A percentile compares a stretch with the other conserved stretches of the same genome.
These are phyloP conservation scores for Rhinatrema bivittatum DNA, from an alignment of 2,797 vertebrate genomes.

Conservation along the genomic window DNA sequence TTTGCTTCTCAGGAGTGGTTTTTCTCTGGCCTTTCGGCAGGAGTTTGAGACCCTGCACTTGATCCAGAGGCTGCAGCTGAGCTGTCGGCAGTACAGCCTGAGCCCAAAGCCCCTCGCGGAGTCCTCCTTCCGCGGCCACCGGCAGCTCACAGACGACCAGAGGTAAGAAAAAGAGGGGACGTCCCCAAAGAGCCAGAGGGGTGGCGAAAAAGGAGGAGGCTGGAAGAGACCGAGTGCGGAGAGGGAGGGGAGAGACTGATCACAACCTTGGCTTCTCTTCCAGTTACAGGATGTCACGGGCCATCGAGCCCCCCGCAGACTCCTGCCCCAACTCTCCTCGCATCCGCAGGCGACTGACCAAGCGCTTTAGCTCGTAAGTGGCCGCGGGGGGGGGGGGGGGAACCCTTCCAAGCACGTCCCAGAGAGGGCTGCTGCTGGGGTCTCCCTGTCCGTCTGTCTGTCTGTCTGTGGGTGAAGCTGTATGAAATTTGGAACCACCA, in stretches of 20 bases:
- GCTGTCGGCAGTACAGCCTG: slow-evolving; percentile 60
- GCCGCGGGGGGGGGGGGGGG: too few species aligned
- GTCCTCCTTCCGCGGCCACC: slow-evolving; percentile 53
- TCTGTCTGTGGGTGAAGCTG: too few species aligned
- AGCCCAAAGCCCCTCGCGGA: slow-evolving; percentile 44
- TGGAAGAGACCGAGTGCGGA: too few species aligned
- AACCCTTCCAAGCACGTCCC: neutral
- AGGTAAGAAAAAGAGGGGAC: slow-evolving; percentile 48
- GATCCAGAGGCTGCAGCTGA: slow-evolving; percentile 64
- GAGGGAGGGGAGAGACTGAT: too few species aligned
- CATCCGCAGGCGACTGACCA: slow-evolving; percentile 58
- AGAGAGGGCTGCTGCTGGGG: too few species aligned
- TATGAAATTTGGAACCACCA: too few species aligned
- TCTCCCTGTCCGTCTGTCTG: too few species aligned
- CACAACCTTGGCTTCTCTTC: too few species aligned
- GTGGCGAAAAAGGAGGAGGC: too few species aligned
- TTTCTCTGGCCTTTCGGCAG: slow-evolving; percentile 46
- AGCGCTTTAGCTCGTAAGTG: slow-evolving; percentile 74
- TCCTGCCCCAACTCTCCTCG: slow-evolving; percentile 61
- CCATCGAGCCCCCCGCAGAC: slow-evolving; percentile 69
- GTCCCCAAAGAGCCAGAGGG: neutral
- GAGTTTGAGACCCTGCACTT: slow-evolving; percentile 74
- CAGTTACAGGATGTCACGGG: slow-evolving; percentile 68
- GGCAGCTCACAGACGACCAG: slow-evolving; percentile 68
- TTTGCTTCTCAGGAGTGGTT: too few species aligned